These are phyloP conservation scores for Hippopotamus amphibius DNA, from an alignment of 2,113 vertebrate species.

Conservation along the genomic window DNA sequence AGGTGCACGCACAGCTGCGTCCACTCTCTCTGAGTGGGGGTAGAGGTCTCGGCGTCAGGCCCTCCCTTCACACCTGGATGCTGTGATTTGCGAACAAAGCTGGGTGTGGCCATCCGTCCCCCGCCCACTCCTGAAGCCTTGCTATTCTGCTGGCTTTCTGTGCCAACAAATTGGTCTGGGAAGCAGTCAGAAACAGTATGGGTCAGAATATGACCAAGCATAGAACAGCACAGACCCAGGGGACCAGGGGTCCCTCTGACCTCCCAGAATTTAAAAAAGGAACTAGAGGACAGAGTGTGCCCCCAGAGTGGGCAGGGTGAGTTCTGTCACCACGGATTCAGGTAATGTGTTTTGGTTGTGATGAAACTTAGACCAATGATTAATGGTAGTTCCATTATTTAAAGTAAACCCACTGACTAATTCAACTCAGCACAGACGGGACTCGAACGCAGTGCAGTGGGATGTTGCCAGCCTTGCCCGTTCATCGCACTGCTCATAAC, in stretches of 20 bases:
- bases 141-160: background rate
- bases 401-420: conserved; percentile 7
- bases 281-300: accelerated
- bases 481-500: background rate
- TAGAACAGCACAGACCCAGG: background rate
- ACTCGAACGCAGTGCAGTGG: background rate
- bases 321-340: accelerated
- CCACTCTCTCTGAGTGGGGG: accelerated
- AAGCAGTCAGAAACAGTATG: background rate
- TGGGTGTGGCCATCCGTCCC: accelerated
- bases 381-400: background rate
- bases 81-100: too few relatives aligned
- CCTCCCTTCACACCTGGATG: accelerated
- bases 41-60: background rate
- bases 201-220: background rate
- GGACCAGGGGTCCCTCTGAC: background rate
- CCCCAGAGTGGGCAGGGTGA: accelerated
- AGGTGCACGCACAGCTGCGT: accelerated
- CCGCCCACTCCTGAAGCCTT: accelerated
- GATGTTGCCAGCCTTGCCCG: background rate
- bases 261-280: background rate
- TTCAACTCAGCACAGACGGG: background rate
- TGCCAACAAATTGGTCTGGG: background rate
- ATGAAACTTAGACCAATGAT: background rate
- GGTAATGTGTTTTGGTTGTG: background rate